phyloP scores from a whole-genome alignment of 2,888 invertebrate genomes.

The Apodemia zela region DNA sequence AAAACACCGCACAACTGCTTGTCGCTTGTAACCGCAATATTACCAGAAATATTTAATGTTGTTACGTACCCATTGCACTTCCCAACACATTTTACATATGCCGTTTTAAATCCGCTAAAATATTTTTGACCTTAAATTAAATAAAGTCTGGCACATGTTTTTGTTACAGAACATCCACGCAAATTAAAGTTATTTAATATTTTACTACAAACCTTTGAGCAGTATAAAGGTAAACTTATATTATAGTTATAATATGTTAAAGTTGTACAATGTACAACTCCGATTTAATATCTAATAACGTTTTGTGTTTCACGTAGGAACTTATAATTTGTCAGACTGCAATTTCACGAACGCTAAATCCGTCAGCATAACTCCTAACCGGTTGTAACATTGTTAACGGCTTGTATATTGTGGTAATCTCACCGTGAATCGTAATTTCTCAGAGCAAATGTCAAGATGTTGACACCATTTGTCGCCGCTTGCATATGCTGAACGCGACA shows the following conservation, averaged over 20 bases:
- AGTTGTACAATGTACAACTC: too few species aligned
- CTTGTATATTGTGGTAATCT: slow-evolving; percentile 35
- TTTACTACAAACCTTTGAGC: too few species aligned
- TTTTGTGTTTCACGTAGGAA: too few species aligned
- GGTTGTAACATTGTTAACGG: slow-evolving; percentile 30
- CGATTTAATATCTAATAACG: too few species aligned
- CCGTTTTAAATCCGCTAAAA: slow-evolving; percentile 45
- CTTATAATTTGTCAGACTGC: slow-evolving; percentile 16
- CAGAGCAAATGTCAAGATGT: slow-evolving; percentile 65
- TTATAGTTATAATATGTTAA: too few species aligned
- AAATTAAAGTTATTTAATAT: slow-evolving; percentile 33
- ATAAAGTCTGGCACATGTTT: slow-evolving; percentile 38
- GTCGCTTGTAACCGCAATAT: slow-evolving; percentile 62
- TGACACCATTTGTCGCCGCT: slow-evolving; percentile 58
- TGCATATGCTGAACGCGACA: slow-evolving; percentile 65
- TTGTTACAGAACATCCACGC: slow-evolving; percentile 37
- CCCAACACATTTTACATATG: slow-evolving; percentile 47
- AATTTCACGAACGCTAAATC: slow-evolving; percentile 23
- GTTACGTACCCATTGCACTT: slow-evolving; percentile 51
- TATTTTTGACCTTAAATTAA: slow-evolving; percentile 46
- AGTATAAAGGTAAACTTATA: too few species aligned
- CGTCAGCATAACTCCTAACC: slow-evolving; percentile 24
- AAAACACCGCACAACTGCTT: slow-evolving; percentile 54
- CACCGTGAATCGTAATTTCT: slow-evolving; percentile 41
- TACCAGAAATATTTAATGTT: slow-evolving; percentile 62